Percentiles rank a stretch among this genome's conserved stretches.
phyloP scores from a whole-genome alignment of 2,113 vertebrate genomes.

The Jaculus jaculus region DNA sequence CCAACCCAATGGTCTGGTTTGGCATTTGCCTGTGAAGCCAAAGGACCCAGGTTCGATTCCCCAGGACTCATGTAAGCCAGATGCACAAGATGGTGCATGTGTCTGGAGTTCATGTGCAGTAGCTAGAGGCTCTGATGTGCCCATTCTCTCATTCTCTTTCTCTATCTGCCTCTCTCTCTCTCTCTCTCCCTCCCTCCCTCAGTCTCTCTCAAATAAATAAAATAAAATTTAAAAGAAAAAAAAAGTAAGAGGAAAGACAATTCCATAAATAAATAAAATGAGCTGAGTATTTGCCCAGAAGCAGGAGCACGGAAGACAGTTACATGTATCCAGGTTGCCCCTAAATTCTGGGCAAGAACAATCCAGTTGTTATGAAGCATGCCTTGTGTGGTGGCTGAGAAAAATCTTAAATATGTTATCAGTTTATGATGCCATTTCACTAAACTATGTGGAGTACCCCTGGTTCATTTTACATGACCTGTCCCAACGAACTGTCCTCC shows the following conservation, averaged over 20 bases:
- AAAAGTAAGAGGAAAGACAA: not conserved
- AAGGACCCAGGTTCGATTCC: too few relatives aligned
- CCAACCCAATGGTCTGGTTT: too few relatives aligned
- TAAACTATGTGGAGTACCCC: not conserved
- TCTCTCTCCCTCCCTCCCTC: too few relatives aligned
- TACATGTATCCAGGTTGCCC: fast-evolving
- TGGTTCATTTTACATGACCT: not conserved
- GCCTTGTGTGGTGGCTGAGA: fast-evolving
- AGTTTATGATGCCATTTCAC: not conserved
- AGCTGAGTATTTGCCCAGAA: not conserved
- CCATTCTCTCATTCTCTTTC: too few relatives aligned
- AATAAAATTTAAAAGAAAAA: too few relatives aligned
- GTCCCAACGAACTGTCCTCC: not conserved
- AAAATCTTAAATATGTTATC: not conserved
- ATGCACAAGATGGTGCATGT: too few relatives aligned
- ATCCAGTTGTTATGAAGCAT: not conserved
- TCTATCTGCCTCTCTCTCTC: too few relatives aligned
- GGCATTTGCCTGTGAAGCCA: too few relatives aligned
- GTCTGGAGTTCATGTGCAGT: too few relatives aligned
- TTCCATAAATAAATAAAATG: not conserved
- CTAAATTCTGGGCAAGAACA: not conserved
- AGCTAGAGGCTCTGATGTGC: too few relatives aligned
- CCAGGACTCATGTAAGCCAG: too few relatives aligned
- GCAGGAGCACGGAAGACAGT: not conserved
- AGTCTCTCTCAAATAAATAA: too few relatives aligned